A percentile compares a stretch with the other conserved stretches of the same genome.
These are phyloP conservation scores for Clitarchus hookeri DNA, from an alignment of 2,888 invertebrate genomes.

Conservation along the genomic window DNA sequence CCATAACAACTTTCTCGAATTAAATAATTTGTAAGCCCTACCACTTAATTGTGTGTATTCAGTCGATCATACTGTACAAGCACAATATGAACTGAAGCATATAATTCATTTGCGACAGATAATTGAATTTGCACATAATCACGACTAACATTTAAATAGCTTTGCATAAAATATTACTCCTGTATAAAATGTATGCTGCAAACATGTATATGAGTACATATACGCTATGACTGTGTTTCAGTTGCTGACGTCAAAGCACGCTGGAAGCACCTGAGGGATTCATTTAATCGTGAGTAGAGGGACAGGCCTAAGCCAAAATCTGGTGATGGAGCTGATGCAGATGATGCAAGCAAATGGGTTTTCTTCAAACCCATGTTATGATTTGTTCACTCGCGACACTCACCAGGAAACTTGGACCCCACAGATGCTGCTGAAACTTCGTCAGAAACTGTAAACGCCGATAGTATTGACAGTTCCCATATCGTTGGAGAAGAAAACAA, in stretches of 20 bases:
- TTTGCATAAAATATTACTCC: not conserved
- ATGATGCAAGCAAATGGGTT: not conserved
- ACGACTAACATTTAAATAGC: not conserved
- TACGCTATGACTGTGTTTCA: not conserved
- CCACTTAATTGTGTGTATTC: no score
- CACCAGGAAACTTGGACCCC: not conserved
- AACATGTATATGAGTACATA: not conserved
- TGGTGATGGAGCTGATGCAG: not conserved
- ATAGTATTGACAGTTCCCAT: no score
- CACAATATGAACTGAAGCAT: not conserved
- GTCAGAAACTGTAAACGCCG: not conserved
- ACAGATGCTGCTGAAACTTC: not conserved
- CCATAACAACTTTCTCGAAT: not conserved
- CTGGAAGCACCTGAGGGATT: not conserved
- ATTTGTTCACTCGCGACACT: not conserved
- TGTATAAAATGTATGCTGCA: not conserved
- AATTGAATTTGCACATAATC: no score
- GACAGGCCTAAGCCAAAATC: not conserved
- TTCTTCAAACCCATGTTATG: not conserved
- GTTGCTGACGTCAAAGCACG: not conserved
- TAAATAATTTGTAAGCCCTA: not conserved
- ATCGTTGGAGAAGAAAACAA: not conserved
- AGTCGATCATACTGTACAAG: not conserved
- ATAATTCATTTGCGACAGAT: no score
- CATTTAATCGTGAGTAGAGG: not conserved